phyloP scores from a whole-genome alignment of 1,140 invertebrate genomes.

The Oscheius sp. region DNA sequence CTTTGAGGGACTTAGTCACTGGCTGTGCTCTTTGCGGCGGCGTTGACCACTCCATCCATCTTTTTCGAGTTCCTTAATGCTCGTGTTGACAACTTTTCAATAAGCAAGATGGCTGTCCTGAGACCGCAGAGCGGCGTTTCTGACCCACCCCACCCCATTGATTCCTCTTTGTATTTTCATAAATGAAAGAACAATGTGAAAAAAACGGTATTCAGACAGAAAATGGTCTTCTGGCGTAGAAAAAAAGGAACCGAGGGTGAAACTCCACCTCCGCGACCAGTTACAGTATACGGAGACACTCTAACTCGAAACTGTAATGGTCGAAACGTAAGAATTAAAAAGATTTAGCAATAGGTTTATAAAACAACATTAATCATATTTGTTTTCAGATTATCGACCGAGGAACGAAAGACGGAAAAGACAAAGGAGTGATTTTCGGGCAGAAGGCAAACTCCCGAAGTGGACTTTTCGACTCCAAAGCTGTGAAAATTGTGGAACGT shows the following conservation, averaged over 20 bases:
- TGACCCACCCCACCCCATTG: neutral
- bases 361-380: neutral
- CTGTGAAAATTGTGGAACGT: conserved; percentile 25
- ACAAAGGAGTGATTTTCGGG: conserved; percentile 31
- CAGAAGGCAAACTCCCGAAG: conserved; percentile 35
- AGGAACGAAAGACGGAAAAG: neutral
- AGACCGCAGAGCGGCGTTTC: too few species aligned
- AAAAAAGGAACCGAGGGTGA: neutral
- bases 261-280: neutral
- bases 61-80: neutral
- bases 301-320: neutral
- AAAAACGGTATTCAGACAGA: too few species aligned
- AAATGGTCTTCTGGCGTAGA: conserved; percentile 1
- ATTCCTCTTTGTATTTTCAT: neutral
- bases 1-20: neutral
- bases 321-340: conserved; percentile 2
- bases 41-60: conserved; percentile 9
- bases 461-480: conserved; percentile 11
- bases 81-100: conserved; percentile 2
- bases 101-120: neutral
- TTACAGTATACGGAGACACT: neutral
- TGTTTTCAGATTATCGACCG: conserved; percentile 32
- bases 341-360: neutral
- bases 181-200: too few species aligned
- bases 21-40: neutral